Conservation (phyloP, 2,113 vertebrate genomes). For the Polypterus bichir region DNA sequence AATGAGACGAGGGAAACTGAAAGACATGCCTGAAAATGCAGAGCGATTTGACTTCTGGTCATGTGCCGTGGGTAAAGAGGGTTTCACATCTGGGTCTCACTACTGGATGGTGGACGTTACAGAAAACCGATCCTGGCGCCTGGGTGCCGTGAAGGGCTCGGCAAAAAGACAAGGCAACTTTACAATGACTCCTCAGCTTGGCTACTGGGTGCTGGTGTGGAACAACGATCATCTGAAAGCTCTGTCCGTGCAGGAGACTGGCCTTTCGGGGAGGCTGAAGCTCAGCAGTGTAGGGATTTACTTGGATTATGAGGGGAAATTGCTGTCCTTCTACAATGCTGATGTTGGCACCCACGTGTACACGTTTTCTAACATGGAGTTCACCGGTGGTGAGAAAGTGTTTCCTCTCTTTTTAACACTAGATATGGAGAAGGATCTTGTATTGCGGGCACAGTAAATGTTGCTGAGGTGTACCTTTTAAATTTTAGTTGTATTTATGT, state of each 20-base stretch:
- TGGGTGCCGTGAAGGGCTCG: conserved; percentile 42
- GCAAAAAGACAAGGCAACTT: conserved; percentile 54
- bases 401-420: conserved; percentile 48
- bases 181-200: conserved; percentile 43
- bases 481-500: too few relatives aligned
- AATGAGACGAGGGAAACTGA: conserved; percentile 47
- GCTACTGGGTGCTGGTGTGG: conserved; percentile 55
- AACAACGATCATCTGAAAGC: conserved; percentile 36
- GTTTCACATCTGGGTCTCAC: conserved; percentile 38
- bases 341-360: conserved; percentile 45
- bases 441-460: conserved; percentile 25
- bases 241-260: conserved; percentile 47
- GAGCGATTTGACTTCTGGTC: conserved; percentile 55
- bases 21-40: conserved; percentile 42
- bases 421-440: conserved; percentile 48
- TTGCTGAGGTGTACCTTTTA: too few relatives aligned
- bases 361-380: conserved; percentile 18
- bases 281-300: conserved; percentile 37
- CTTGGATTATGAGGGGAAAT: conserved; percentile 46
- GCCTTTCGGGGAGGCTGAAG: conserved; percentile 30
- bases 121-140: conserved; percentile 51
- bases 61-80: conserved; percentile 43
- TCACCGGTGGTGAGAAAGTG: conserved; percentile 30
- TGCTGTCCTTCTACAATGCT: conserved; percentile 45
- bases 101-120: conserved; percentile 55